Base-by-base conservation (phyloP, 2,888 invertebrate genomes). In the Bugulina stolonifera region DNA sequence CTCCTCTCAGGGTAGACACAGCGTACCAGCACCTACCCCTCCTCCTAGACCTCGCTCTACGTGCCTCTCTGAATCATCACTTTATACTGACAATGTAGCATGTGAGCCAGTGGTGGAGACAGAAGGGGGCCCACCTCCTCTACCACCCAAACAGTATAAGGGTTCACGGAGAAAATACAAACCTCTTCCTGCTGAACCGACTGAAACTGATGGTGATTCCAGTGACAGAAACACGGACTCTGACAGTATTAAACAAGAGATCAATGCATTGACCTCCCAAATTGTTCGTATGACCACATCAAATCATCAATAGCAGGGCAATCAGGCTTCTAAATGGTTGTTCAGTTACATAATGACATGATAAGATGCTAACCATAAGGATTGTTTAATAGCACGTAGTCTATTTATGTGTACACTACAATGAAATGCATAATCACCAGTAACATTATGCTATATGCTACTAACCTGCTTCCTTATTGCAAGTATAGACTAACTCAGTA, bases 181-280 rank as follows among this genome's bases (percentile, higher is more conserved):
- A 29, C 70, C 70, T 2, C 32, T 70, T 10, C 70, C 70, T 23
- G 52, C 43, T 23, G 70, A 70, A 32, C 70, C 70, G 5, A n/a
- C 70, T 5, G 52, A 70, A 29, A 5, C 43, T 10, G 54, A 32
- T 2, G 70, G 32, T 14, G 43, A 54, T 23, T 70, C 70, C 18
- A 43, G 43, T 25, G 54, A 29, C 52, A 70, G 32, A 25, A 70
- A 54, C 25, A 70, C 70, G 2, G 70, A 70, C 32, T 54, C 70
- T n/a, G 70, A 70, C 2, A 70, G 70, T 29, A 70, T 70, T 23
- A 35, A 70, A 29, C 70, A 70, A 29, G 70, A 70, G 29, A n/a
- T 70, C 43, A 70, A 70, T n/a, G 52, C 29, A 25, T 29, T 70
- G 43, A 70, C 70, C 52, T 70, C 70, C 23, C 70, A 70, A 29